Evolutionary conservation across 2,888 invertebrate genomes (phyloP).

Genomic region (Lasius platythorax): DNA sequence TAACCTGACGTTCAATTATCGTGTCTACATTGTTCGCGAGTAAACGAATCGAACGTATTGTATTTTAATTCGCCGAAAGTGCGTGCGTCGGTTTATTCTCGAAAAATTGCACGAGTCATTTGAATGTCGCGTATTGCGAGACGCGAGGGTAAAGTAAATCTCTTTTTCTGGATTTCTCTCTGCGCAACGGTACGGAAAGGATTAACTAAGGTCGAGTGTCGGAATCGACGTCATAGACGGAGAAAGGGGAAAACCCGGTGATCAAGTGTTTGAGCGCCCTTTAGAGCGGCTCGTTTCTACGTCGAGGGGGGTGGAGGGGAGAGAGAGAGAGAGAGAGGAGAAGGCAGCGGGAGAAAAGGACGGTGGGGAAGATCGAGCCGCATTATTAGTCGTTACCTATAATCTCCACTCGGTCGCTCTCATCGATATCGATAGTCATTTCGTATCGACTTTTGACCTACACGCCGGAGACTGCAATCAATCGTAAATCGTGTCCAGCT

Average conservation of each 20-base stretch:
- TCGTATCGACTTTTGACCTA: conserved; percentile 80
- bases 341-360: background rate
- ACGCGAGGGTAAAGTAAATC: background rate
- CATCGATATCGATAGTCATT: conserved; percentile 79
- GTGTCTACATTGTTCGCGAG: background rate
- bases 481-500: conserved; percentile 83
- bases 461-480: conserved; percentile 76
- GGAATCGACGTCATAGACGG: background rate
- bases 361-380: conserved; percentile 43
- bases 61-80: background rate
- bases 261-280: conserved; percentile 50
- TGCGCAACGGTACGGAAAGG: too few relatives aligned
- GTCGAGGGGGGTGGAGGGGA: background rate
- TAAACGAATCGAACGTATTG: conserved; percentile 4
- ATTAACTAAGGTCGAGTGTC: background rate
- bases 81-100: background rate
- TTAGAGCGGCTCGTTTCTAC: conserved; percentile 56
- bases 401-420: conserved; percentile 79
- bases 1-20: background rate
- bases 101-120: background rate
- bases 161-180: background rate
- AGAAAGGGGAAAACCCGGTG: conserved; percentile 13
- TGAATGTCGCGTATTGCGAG: background rate
- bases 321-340: background rate
- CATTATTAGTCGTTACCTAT: conserved; percentile 81